Evolutionary conservation across 2,113 vertebrate species (phyloP), one percentile per base, ranked within the genome.

Genomic region (Danionella cerebrum): DNA sequence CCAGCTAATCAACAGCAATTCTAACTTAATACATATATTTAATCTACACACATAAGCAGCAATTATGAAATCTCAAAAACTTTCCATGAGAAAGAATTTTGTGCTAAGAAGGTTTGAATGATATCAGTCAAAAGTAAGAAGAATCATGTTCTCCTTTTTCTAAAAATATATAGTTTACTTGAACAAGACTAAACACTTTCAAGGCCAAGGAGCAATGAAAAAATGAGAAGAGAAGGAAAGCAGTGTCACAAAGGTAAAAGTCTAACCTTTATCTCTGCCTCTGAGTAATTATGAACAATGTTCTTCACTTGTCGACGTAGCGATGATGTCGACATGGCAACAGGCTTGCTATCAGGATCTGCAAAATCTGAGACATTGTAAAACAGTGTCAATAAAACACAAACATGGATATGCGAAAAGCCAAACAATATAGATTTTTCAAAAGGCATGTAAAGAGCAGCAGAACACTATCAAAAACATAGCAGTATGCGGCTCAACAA

Each of bases 261-360:
- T 27, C 58, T 58, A 27, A 95, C 93, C 90, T 95, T 95, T 84
- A 95, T 95, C 89, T 95, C 93, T 0, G 93, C 93, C 82, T 95
- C 93, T 3, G 93, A 95, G 81, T 93, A 95, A 85, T 95, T 95
- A 86, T 95, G 92, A 70, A 94, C 92, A 16, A 94, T 94, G 82
- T 94, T 94, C 83, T 94, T 94, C 83, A 94, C 88, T 89, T 94
- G 92, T 73, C 92, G 91, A 74, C 92, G 86, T 74, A 94, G 85
- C 35, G 92, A 93, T 52, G 92, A 94, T 78, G 92, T 94, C 81
- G 92, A 93, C 92, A 94, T 94, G 87, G 85, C 86, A 88, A 88
- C 86, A 77, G 83, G 78, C 79, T 83, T 80, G 75, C 82, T 80
- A 77, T 82, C 67, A 52, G 82, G 74, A 76, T 83, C 77, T 64